These are phyloP conservation scores for Gymnobelideus leadbeateri DNA, from an alignment of 2,113 vertebrate species.

Conservation along the genomic window DNA sequence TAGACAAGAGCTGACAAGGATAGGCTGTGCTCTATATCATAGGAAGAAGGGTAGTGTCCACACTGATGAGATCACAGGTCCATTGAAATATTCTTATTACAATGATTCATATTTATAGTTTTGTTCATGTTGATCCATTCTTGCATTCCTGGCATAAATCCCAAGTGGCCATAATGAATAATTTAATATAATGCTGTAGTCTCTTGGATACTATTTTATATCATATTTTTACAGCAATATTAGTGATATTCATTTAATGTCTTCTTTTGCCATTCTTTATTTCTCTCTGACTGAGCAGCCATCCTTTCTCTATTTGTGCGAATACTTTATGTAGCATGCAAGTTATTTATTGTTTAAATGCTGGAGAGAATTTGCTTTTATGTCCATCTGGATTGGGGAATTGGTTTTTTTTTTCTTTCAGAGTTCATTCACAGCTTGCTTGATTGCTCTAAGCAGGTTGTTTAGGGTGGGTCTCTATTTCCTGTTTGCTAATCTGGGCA, in stretches of 20 bases:
- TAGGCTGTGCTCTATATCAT: background rate
- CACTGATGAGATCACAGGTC: background rate
- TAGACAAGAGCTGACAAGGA: background rate
- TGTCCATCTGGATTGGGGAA: background rate
- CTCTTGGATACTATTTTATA: background rate
- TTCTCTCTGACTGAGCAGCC: background rate
- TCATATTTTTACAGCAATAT: background rate
- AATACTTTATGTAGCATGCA: background rate
- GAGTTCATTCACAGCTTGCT: background rate
- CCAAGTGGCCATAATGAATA: background rate
- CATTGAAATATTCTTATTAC: background rate
- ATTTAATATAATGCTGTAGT: background rate
- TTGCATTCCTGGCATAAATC: background rate
- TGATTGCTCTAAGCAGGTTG: background rate
- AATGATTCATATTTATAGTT: background rate
- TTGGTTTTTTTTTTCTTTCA: background rate
- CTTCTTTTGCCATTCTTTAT: background rate
- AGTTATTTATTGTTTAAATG: background rate
- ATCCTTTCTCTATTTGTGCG: background rate
- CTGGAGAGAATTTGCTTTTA: background rate
- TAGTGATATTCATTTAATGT: background rate
- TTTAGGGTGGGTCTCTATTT: background rate
- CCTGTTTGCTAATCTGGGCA: background rate
- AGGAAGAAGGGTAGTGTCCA: background rate
- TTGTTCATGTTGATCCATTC: background rate